Percentiles rank a stretch among this genome's conserved stretches.
Evolutionary conservation across 2,888 invertebrate genomes (phyloP).

Genomic region (Lithodes maja): DNA sequence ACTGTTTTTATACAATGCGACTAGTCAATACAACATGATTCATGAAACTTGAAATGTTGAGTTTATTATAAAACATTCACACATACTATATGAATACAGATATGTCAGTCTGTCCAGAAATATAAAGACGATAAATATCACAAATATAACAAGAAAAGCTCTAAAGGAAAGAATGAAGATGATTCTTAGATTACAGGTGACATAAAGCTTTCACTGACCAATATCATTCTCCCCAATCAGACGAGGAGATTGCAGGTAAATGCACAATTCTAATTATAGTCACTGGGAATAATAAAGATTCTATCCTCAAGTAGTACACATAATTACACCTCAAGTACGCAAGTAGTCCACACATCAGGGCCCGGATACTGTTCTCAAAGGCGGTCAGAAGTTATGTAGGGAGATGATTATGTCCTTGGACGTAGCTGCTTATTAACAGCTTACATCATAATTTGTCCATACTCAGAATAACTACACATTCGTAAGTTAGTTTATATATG

Average conservation of each 20-base stretch:
- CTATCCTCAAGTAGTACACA: slow-evolving; percentile 43
- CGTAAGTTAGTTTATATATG: too few relatives aligned
- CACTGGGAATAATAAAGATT: slow-evolving; percentile 51
- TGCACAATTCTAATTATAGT: slow-evolving; percentile 43
- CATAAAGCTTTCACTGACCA: slow-evolving; percentile 58
- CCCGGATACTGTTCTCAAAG: background rate
- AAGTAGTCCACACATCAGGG: slow-evolving; percentile 28
- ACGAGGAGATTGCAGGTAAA: slow-evolving; percentile 41
- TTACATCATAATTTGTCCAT: too few relatives aligned
- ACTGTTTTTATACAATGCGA: slow-evolving; percentile 57
- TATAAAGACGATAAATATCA: slow-evolving; percentile 56
- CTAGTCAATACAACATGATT: slow-evolving; percentile 50
- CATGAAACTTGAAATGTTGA: slow-evolving; percentile 45
- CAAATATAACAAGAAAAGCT: slow-evolving; percentile 39
- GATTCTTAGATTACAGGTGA: slow-evolving; percentile 36
- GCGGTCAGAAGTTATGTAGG: too few relatives aligned
- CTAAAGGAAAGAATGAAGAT: slow-evolving; percentile 45
- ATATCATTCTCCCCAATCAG: slow-evolving; percentile 40
- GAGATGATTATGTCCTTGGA: too few relatives aligned
- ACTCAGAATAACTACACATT: too few relatives aligned
- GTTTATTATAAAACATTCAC: slow-evolving; percentile 50
- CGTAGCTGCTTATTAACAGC: too few relatives aligned
- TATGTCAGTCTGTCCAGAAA: slow-evolving; percentile 51
- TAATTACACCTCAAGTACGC: slow-evolving; percentile 46
- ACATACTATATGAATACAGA: slow-evolving; percentile 53